Evolutionary conservation across 2,797 vertebrate species (phyloP).

Genomic region (Malacoctenus gilli): DNA sequence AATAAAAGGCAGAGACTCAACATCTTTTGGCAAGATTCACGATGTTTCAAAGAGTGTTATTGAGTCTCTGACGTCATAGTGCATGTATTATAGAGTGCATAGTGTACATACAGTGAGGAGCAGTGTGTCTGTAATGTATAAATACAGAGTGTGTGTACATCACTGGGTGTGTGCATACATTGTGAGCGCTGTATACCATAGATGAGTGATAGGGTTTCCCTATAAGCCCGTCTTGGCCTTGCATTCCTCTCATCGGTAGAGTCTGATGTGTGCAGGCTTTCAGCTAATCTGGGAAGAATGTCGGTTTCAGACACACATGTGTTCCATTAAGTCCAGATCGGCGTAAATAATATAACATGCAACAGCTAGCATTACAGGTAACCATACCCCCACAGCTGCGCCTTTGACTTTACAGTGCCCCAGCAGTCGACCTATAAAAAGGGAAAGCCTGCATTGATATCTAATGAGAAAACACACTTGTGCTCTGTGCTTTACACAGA

Average conservation of each 20-base stretch:
- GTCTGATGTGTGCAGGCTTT: constrained; percentile 70
- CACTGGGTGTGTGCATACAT: constrained; percentile 22
- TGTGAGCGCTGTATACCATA: constrained; percentile 33
- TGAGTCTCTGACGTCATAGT: constrained; percentile 23
- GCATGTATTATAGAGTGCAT: constrained; percentile 36
- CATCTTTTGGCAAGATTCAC: constrained; percentile 14
- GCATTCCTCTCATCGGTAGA: constrained; percentile 73
- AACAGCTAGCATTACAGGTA: constrained; percentile 79
- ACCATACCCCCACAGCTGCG: constrained; percentile 77
- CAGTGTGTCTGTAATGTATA: constrained; percentile 34
- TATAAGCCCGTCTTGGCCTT: constrained; percentile 65
- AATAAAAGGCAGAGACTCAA: too few species aligned
- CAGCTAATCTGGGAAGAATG: constrained; percentile 80
- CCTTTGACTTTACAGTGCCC: constrained; percentile 64
- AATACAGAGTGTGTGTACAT: constrained; percentile 36
- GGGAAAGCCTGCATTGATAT: constrained; percentile 40
- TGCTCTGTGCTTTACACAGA: constrained; percentile 15
- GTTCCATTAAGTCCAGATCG: constrained; percentile 79
- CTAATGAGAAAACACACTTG: constrained; percentile 56
- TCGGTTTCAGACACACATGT: constrained; percentile 76
- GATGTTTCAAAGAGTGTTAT: constrained; percentile 41
- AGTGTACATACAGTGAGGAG: constrained; percentile 27
- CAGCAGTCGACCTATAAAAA: constrained; percentile 59
- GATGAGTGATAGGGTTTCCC: constrained; percentile 72
- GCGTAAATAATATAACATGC: constrained; percentile 79